These are phyloP conservation scores for Physella acuta DNA, from an alignment of 1,140 invertebrate genomes.

Conservation along the genomic window DNA sequence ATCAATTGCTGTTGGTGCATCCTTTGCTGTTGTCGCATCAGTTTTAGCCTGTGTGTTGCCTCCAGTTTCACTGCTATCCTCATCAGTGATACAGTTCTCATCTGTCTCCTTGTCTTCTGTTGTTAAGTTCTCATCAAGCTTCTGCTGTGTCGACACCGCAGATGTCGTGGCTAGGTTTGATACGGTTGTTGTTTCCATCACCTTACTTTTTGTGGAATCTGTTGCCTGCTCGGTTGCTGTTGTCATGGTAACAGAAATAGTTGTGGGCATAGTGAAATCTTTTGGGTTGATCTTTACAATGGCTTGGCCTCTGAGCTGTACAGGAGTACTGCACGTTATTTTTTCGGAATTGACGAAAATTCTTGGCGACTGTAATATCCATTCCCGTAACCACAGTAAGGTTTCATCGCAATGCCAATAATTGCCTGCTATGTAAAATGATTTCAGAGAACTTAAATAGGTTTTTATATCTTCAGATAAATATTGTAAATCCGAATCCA, in stretches of 20 bases:
- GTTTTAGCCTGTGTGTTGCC: too few species aligned
- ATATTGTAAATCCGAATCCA: constrained; percentile 68
- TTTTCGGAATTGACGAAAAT: constrained; percentile 42
- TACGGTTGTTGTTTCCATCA: too few species aligned
- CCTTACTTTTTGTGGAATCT: neutral
- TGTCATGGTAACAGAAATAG: too few species aligned
- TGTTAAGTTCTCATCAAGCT: too few species aligned
- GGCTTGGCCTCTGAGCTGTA: constrained; percentile 40
- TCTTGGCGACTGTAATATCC: constrained; percentile 44
- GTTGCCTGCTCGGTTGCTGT: neutral
- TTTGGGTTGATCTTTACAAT: constrained; percentile 33
- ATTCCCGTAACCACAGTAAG: constrained; percentile 51
- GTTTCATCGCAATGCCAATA: constrained; percentile 56
- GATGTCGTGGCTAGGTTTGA: too few species aligned
- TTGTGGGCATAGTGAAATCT: constrained; percentile 8
- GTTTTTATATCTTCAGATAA: constrained; percentile 65
- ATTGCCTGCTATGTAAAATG: constrained; percentile 56
- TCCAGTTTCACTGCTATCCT: too few species aligned
- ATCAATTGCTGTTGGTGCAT: too few species aligned
- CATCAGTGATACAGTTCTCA: too few species aligned
- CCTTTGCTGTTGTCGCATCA: too few species aligned
- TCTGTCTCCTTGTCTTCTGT: too few species aligned
- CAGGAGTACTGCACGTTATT: too few species aligned
- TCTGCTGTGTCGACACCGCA: too few species aligned
- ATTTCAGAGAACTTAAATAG: constrained; percentile 67